Evolutionary conservation across 2,888 invertebrate genomes (phyloP), one percentile per base, ranked within the genome.

Genomic region (Caenorhabditis virilis): DNA sequence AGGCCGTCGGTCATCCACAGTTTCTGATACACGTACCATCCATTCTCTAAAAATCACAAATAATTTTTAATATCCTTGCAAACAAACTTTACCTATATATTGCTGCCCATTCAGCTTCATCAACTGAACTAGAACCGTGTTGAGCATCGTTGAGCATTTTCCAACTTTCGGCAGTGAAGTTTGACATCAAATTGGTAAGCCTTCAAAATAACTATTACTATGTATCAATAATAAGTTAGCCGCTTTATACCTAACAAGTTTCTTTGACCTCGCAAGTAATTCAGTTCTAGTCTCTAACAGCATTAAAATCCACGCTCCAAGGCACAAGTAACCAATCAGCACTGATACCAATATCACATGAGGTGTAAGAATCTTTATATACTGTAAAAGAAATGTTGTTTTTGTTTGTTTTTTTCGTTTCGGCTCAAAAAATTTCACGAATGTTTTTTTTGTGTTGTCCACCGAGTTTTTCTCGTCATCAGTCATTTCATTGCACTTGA

Each of bases 291-390:
- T 82, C 58, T 83, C 83, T 36, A 83, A 61, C n/a, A 72, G 35
- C 78, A 80, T 81, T 15, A 83, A 64, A 36, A 83, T 83, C 76
- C 78, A 76, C 4, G 82, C 82, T 20, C 83, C 83, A 39, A 83
- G 42, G 47, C 81, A 83, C 15, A 83, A 47, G 50, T 83, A 83
- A 26, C 78, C 80, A 30, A 83, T 78, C 20, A 83, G 67, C 38
- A 83, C 78, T n/a, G 73, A 60, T 52, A 83, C 80, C 51, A 83
- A 65, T 22, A 83, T 78, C 35, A 82, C 72, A 57, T 83, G 83
- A 36, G 83, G 83, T 30, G 77, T 71, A n/a, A 82, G 72, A 45
- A 82, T 83, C 76, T 83, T 83, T 63, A 82, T 74, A 54, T 79
- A 79, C 81, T 81, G 74, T 60, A 78, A 76, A 13, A 9, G 35